Percentiles rank a stretch among this genome's conserved stretches.
Conservation (phyloP, 2,113 vertebrate species). For the Serinus canaria region DNA sequence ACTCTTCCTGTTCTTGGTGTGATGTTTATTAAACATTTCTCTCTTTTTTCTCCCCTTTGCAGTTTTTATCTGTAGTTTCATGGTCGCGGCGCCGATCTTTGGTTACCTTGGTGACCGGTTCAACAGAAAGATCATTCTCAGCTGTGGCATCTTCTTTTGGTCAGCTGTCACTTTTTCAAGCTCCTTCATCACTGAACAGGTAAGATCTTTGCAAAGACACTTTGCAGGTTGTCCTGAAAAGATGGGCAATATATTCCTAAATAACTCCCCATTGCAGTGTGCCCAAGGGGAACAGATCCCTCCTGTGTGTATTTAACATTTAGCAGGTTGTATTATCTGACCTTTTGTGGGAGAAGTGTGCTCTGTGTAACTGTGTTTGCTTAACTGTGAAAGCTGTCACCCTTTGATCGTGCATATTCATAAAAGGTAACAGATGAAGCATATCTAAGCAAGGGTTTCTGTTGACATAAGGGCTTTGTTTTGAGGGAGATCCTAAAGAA, state of each 20-base stretch:
- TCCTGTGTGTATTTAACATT: not conserved
- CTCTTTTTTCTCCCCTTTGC: conserved; percentile 32
- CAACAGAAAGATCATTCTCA: conserved; percentile 97
- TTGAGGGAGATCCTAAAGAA: not conserved
- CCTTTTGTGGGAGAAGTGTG: not conserved
- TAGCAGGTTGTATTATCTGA: not conserved
- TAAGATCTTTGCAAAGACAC: conserved; percentile 48
- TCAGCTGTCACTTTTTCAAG: conserved; percentile 91
- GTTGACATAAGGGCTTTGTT: conserved; percentile 2
- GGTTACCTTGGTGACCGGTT: conserved; percentile 99
- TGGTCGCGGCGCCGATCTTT: conserved; percentile 96
- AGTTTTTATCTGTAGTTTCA: conserved; percentile 99
- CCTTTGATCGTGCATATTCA: not conserved
- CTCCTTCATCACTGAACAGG: conserved; percentile 96
- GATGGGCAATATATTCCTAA: not conserved
- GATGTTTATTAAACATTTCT: conserved; percentile 3
- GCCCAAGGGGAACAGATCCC: accelerated
- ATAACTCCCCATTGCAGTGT: not conserved
- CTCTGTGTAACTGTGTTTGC: not conserved
- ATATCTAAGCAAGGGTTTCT: not conserved
- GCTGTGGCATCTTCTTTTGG: conserved; percentile 98
- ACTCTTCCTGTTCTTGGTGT: not conserved
- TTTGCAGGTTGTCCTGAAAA: not conserved
- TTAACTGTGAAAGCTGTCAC: not conserved
- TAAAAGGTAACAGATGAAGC: not conserved